Base-by-base conservation (phyloP, 2,888 invertebrate genomes). In the Alviniconcha strummeri region DNA sequence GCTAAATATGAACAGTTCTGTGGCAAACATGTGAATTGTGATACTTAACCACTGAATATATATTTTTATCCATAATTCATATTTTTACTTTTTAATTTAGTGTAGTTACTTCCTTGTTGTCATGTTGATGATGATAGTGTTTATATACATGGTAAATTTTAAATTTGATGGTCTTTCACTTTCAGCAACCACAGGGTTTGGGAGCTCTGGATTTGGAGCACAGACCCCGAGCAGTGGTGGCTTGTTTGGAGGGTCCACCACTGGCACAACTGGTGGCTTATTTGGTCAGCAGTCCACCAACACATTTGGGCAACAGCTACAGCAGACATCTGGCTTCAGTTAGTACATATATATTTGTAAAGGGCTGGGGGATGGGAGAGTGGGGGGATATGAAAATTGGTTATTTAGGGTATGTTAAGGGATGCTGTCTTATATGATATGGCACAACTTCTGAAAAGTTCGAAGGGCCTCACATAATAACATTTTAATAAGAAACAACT, bases 281-380 rank as follows among this genome's bases (percentile, higher is more conserved):
- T 88, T 88, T 81, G 88, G 88, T 52, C 81, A 85, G 69, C 80
- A 82, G n/a, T 72, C 84, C 52, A 84, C 85, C 57, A 81, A 84
- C 74, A 86, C 86, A n/a, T 90, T 89, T 86, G 89, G 89, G 13
- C 85, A 87, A 56, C 84, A 80, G 78, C 85, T 76, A 72, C 75
- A 17, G n/a, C 79, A n/a, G 17, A 8, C 84, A 55, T 64, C 83
- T 17, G 87, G 87, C 11, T 89, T 89, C 75, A 83, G 89, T 89
- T 76, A 87, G 88, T 86, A 55, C 15, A 6, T 80, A 54, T 57
- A 36, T 52, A 54, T 76, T 11, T 75, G 6, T 6, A 15, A 15
- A 64, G 4, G 64, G 9, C 9, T 13, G 64, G 15, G 64, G 64
- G 64, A 64, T 64, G 64, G 64, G 4, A 15, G 64, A 64, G 64